Evolutionary conservation across 2,797 vertebrate species (phyloP).

Genomic region (Mus caroli): DNA sequence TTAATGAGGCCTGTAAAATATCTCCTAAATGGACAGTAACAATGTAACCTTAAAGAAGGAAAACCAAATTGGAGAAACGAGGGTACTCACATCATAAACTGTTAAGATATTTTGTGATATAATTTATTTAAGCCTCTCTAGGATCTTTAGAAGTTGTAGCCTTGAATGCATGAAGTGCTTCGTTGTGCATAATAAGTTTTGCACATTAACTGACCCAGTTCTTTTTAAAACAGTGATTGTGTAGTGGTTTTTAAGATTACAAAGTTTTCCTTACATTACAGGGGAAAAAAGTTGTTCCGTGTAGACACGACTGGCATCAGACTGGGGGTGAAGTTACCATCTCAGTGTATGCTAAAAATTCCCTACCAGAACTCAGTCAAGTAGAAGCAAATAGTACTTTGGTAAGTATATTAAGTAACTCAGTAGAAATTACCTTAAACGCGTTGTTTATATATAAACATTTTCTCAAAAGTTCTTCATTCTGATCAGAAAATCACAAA

Average conservation of each 20-base stretch:
- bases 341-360: constrained; percentile 98
- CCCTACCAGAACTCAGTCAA: constrained; percentile 94
- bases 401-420: constrained; percentile 88
- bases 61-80: background rate
- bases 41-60: background rate
- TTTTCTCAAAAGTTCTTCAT: constrained; percentile 22
- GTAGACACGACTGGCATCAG: constrained; percentile 99
- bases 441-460: constrained; percentile 11
- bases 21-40: background rate
- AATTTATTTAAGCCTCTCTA: constrained; percentile 10
- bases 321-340: constrained; percentile 97
- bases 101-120: constrained; percentile 4
- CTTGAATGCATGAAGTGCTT: background rate
- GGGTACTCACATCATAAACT: constrained; percentile 1
- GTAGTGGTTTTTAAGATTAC: background rate
- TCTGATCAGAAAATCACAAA: constrained; percentile 44
- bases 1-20: background rate
- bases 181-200: background rate
- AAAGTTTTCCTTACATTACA: constrained; percentile 70
- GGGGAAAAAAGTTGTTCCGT: constrained; percentile 94
- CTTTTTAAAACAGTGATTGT: constrained; percentile 14
- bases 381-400: constrained; percentile 97
- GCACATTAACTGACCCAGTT: background rate
- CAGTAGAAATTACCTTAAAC: background rate
- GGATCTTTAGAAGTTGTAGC: background rate